Base-by-base conservation (phyloP, 1,140 invertebrate species). In the Diabrotica virgifera region DNA sequence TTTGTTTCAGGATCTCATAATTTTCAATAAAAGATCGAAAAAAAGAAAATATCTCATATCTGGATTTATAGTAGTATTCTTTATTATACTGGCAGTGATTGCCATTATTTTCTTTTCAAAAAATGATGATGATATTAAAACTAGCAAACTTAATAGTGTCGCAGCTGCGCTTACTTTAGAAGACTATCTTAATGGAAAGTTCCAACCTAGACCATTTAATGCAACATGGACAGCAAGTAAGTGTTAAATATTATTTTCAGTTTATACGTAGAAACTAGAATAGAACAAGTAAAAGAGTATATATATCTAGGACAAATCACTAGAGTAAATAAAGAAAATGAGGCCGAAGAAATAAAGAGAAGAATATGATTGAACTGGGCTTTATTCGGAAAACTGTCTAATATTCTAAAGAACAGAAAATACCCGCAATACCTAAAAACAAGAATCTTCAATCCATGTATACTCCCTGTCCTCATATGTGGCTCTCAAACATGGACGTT, bases 181-280 rank as follows among this genome's bases (percentile, higher is more conserved):
- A 62, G 79, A 82, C 70, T 73, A 83, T 52, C 67, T 85, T 6
- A 72, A 67, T 2, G 81, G 81, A 14, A 75, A 75, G 63, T 77
- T 83, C n/a, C 76, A 74, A 59, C 74, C 83, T 0, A 78, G 76
- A 51, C 71, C 77, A 9, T 84, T 84, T 64, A 85, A 85, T 70
- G 83, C 79, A 54, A 83, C 81, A 37, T 85, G 83, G 83, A 76
- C 82, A 54, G 80, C 80, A 62, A 81, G 80, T 74, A 77, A 69
- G 59, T 53, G 11, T 35, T 12, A 24, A 24, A 24, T 24, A 24
- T 24, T 24, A 24, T 24, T 24, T 24, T 24, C 1, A 4, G 1
- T 24, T 24, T 24, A 24, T 24, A 2, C 4, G n/a, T n/a, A n/a
- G n/a, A n/a, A n/a, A n/a, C n/a, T n/a, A n/a, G n/a, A n/a, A n/a